Evolutionary conservation across 2,113 vertebrate genomes (phyloP).

Genomic region (Eidolon helvum): DNA sequence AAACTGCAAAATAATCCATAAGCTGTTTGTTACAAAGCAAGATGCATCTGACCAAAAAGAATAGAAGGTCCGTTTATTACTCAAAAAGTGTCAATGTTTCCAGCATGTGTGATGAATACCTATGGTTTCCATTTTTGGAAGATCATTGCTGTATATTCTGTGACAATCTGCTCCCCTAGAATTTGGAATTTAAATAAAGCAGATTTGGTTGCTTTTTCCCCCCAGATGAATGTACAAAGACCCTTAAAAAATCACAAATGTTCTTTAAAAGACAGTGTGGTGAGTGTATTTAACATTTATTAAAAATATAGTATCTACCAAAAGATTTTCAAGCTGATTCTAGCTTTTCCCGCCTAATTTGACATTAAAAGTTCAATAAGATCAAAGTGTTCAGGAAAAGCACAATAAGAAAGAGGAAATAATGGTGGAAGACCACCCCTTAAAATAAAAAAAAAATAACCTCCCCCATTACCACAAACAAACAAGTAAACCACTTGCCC

Average conservation of each 20-base stretch:
- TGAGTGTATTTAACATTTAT: background rate
- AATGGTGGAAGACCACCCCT: background rate
- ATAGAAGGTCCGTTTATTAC: background rate
- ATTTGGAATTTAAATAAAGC: slow-evolving; percentile 49
- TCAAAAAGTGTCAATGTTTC: background rate
- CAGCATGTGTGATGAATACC: background rate
- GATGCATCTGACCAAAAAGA: background rate
- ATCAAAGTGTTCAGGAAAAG: background rate
- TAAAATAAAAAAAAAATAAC: background rate
- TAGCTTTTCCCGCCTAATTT: background rate
- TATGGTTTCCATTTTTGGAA: background rate
- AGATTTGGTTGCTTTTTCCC: background rate
- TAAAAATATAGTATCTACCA: background rate
- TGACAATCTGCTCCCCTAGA: slow-evolving; percentile 51
- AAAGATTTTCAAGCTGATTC: background rate
- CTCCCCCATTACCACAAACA: background rate
- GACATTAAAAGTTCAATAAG: background rate
- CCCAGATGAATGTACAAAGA: background rate
- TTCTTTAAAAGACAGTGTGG: slow-evolving; percentile 31
- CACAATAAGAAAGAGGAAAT: background rate
- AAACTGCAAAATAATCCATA: slow-evolving; percentile 5
- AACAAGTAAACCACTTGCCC: background rate
- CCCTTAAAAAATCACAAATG: slow-evolving; percentile 51
- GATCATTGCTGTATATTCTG: background rate
- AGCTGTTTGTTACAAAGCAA: background rate